Evolutionary conservation across 2,888 invertebrate genomes (phyloP), one percentile per base, ranked within the genome.

Genomic region (Brenthis ino): DNA sequence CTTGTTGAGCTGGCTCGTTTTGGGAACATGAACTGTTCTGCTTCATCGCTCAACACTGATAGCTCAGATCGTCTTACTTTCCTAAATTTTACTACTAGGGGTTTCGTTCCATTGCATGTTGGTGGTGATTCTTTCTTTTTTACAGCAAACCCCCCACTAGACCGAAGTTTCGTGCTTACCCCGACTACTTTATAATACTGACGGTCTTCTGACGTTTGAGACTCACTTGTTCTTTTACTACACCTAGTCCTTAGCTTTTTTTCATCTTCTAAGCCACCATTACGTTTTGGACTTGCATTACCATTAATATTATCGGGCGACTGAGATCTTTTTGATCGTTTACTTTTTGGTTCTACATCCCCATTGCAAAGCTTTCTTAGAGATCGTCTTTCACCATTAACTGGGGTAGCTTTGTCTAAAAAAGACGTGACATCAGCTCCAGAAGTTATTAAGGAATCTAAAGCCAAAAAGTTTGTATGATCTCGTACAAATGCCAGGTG

Each of bases 11-110:
- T 95, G 20, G 95, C 95, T 54, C 94, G 93, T 76, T 94, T 95
- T 0, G 97, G 96, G 81, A 97, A 97, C 95, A 97, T 95, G 81
- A 97, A 97, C 77, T 96, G 97, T 78, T 97, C 97, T 0, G 97
- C 97, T 83, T 97, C 97, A 77, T 97, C 96, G 79, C 96, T 97
- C 60, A 97, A 85, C 63, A 95, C 94, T 0, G 95, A 95, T 63
- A 97, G 81, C 83, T 97, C 96, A 0, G 96, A 95, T 63, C 95
- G 94, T 5, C 96, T 92, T 20, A 96, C 94, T 73, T 96, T 96
- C 65, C 95, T 94, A 69, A 96, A 96, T 79, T 96, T 96, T 0
- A 96, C 96, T 28, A 96, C 96, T 37, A 96, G 89, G 0, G 95
- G 91, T 60, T 89, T 86, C 0, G 89, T 78, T 51, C 92, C 93